A percentile compares a stretch with the other conserved stretches of the same genome.
phyloP scores from a whole-genome alignment of 1,140 invertebrate species.

The Probaryconus sp. region DNA sequence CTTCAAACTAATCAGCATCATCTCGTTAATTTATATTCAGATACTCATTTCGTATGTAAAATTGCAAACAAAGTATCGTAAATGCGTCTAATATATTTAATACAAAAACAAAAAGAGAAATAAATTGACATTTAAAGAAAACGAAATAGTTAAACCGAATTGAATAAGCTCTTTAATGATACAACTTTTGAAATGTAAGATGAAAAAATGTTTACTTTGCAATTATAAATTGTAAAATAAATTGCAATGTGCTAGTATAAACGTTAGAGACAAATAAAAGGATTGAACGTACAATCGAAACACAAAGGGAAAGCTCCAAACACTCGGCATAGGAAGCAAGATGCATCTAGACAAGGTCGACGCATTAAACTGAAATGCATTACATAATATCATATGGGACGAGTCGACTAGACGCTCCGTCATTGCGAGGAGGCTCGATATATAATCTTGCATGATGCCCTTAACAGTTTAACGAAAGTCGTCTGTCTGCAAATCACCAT shows the following conservation, averaged over 20 bases:
- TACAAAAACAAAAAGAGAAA: too few species aligned
- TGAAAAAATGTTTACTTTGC: too few species aligned
- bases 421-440: conserved; percentile 71
- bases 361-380: conserved; percentile 73
- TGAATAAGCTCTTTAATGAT: too few species aligned
- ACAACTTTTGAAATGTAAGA: too few species aligned
- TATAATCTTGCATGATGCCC: conserved; percentile 38
- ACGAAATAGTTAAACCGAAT: too few species aligned
- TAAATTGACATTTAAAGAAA: too few species aligned
- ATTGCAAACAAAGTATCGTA: too few species aligned
- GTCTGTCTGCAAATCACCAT: conserved; percentile 42
- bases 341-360: conserved; percentile 74
- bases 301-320: conserved; percentile 49
- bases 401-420: conserved; percentile 71
- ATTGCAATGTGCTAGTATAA: neutral
- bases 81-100: too few species aligned
- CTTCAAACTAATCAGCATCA: too few species aligned
- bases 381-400: conserved; percentile 71
- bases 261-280: conserved; percentile 18
- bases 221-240: neutral
- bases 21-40: too few species aligned
- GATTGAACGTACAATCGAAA: conserved; percentile 18
- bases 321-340: conserved; percentile 68
- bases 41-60: too few species aligned
- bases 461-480: conserved; percentile 54